These are phyloP conservation scores for Barnardius zonarius DNA, from an alignment of 2,113 vertebrate genomes.

Conservation along the genomic window DNA sequence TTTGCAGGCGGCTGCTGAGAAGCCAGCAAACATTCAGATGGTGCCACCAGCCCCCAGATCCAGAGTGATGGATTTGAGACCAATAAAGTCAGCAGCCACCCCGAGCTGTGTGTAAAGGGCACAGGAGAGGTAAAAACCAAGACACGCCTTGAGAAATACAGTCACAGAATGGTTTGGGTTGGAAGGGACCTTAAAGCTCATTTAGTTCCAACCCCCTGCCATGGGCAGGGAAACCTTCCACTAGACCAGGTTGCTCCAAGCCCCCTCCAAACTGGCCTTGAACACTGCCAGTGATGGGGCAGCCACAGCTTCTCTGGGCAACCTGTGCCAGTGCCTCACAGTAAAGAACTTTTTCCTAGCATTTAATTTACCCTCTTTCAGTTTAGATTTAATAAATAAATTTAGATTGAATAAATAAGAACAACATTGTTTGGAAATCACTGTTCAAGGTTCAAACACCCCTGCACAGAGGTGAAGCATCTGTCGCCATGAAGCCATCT, in stretches of 20 bases:
- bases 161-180: neutral
- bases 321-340: neutral
- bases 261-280: neutral
- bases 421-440: neutral
- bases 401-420: neutral
- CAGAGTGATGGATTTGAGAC: neutral
- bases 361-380: neutral
- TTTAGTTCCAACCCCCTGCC: accelerated
- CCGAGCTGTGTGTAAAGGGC: accelerated
- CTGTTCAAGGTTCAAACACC: neutral
- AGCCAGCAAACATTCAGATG: neutral
- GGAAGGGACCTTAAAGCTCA: neutral
- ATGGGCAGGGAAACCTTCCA: neutral
- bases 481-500: neutral
- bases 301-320: neutral
- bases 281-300: neutral
- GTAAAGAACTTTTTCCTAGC: neutral
- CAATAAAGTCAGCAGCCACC: neutral
- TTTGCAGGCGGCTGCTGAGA: neutral
- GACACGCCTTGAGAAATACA: neutral
- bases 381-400: neutral
- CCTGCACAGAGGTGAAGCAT: neutral
- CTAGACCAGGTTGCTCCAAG: neutral
- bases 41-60: neutral
- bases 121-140: neutral